Conservation (phyloP, 2,113 vertebrate species). For the Canis aureus region DNA sequence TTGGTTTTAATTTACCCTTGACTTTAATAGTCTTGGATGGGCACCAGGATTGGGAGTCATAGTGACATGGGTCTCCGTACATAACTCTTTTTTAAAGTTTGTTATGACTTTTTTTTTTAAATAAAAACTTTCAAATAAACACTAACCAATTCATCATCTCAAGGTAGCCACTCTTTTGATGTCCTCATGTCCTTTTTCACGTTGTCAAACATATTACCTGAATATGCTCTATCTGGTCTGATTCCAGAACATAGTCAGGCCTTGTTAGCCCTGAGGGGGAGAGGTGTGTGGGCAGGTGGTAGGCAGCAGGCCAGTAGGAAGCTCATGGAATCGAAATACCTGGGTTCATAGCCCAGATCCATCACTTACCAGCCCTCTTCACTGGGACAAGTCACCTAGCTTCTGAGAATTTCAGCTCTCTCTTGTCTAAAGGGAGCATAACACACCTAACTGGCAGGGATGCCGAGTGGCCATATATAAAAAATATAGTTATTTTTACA, state of each 20-base stretch:
- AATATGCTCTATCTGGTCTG: not conserved
- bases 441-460: not conserved
- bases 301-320: not conserved
- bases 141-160: not conserved
- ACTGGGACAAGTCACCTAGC: not conserved
- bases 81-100: not conserved
- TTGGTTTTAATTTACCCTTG: conserved; percentile 31
- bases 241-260: not conserved
- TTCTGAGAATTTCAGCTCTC: not conserved
- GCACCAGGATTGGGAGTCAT: not conserved
- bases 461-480: not conserved
- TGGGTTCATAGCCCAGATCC: not conserved
- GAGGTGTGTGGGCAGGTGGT: accelerated
- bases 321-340: not conserved
- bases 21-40: not conserved
- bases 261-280: not conserved
- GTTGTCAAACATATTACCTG: not conserved
- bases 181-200: not conserved
- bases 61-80: not conserved
- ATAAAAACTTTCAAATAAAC: not conserved
- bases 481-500: not conserved
- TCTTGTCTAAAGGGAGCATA: not conserved
- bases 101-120: conserved; percentile 5
- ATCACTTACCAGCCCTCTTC: not conserved
- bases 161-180: not conserved